Conservation (phyloP, 2,113 vertebrate genomes). For the Phyllostomus hastatus region DNA sequence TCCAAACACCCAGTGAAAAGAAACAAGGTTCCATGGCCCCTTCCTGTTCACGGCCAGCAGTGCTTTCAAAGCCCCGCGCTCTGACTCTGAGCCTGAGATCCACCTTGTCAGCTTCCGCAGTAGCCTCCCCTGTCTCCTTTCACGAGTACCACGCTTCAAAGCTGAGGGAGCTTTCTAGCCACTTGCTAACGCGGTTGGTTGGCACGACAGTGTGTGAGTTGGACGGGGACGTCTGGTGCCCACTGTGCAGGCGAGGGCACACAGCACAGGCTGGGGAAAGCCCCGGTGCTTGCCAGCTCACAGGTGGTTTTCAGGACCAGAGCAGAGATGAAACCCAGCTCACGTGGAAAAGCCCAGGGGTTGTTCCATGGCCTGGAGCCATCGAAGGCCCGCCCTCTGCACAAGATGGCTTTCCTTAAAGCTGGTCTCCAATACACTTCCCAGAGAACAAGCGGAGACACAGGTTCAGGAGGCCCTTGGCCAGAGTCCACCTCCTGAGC, state of each 20-base stretch:
- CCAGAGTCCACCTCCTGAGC: background rate
- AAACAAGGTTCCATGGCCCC: background rate
- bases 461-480: background rate
- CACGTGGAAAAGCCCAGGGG: background rate
- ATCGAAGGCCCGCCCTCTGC: background rate
- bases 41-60: background rate
- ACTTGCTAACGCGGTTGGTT: background rate
- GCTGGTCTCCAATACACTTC: background rate
- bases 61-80: background rate
- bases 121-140: background rate
- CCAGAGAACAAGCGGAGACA: background rate
- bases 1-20: background rate
- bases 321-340: background rate
- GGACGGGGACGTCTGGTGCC: background rate
- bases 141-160: background rate
- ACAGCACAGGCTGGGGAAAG: background rate
- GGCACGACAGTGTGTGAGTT: background rate
- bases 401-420: background rate
- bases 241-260: background rate
- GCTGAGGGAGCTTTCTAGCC: background rate
- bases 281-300: background rate
- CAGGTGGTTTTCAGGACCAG: background rate
- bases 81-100: background rate
- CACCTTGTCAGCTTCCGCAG: background rate
- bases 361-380: background rate